Evolutionary conservation across 2,113 vertebrate species (phyloP).

Genomic region (Anhinga anhinga): DNA sequence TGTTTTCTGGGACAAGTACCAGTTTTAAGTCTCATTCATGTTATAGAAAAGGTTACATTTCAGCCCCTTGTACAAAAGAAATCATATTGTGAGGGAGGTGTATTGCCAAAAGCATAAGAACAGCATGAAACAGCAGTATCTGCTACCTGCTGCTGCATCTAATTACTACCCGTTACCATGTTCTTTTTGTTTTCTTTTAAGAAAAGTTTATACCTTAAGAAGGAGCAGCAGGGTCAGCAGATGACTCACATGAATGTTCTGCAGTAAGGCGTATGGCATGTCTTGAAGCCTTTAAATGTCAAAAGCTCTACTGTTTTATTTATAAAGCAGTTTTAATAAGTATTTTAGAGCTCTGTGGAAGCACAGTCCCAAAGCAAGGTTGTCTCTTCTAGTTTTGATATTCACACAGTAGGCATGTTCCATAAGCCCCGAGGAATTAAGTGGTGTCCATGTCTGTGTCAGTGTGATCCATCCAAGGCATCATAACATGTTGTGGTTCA

Average conservation of each 20-base stretch:
- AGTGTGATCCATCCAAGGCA: neutral
- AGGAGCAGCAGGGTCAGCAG: neutral
- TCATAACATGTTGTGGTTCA: neutral
- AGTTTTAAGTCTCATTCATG: neutral
- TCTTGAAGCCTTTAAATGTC: neutral
- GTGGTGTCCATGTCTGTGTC: neutral
- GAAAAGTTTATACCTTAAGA: neutral
- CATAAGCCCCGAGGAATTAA: neutral
- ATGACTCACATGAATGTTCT: neutral
- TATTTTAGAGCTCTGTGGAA: neutral
- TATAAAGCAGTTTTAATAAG: neutral
- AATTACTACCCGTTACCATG: neutral
- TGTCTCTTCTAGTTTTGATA: neutral
- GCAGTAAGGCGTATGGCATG: rapidly evolving
- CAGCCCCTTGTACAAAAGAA: neutral
- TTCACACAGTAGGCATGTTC: neutral
- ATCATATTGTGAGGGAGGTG: neutral
- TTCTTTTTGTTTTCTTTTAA: neutral
- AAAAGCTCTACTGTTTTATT: neutral
- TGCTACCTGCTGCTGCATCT: neutral
- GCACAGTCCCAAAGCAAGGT: neutral
- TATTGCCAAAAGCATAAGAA: neutral
- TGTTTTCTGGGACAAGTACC: neutral
- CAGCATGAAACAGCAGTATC: neutral
- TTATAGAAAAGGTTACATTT: neutral